Evolutionary conservation across 2,797 vertebrate species (phyloP), one percentile per base, ranked within the genome.

Genomic region (Agapornis canus): DNA sequence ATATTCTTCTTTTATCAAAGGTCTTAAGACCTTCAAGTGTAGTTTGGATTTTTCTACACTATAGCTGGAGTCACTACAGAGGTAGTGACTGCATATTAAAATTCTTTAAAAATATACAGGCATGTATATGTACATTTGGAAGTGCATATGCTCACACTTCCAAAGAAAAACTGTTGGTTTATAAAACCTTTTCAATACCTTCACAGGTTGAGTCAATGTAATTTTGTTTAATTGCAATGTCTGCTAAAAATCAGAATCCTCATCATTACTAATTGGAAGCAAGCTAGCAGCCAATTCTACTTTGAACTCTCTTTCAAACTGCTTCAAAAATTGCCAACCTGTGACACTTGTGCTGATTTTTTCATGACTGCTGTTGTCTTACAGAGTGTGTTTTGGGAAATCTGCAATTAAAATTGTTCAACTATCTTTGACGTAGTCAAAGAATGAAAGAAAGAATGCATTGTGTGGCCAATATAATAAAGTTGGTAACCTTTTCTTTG

Each of bases 1-100:
- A 82, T 57, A 86, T 95, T 63, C 49, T 80, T 71, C 64, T 94
- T 61, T 86, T 84, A 68, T 83, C n/a, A 82, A 65, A 95, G 23
- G 37, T 92, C 59, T 43, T 82, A 70, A 49, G 84, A 80, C 16
- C 16, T 69, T 79, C 17, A 63, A 54, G 69, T 15, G 16, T 59
- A 61, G 31, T 29, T 64, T 35, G 32, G 13, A 66, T 69, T 75
- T 83, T 93, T 82, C 47, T 78, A 56, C 22, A 23, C 3, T 32
- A 5, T 23, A 59, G 9, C 22, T 84, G 10, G 11, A 54, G 54
- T 85, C 20, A 70, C 43, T 26, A 56, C 5, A 51, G 22, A 37
- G 54, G 9, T 37, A 54, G 8, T 26, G 63, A 11, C 79, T 6
- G 9, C 10, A 48, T 20, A 82, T 77, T 21, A 52, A 87, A 77